A percentile compares a stretch with the other conserved stretches of the same genome.
These are phyloP conservation scores for rabbit (Oryctolagus cuniculus) DNA, from an alignment of 2,113 vertebrate genomes.

Conservation along the genomic window DNA sequence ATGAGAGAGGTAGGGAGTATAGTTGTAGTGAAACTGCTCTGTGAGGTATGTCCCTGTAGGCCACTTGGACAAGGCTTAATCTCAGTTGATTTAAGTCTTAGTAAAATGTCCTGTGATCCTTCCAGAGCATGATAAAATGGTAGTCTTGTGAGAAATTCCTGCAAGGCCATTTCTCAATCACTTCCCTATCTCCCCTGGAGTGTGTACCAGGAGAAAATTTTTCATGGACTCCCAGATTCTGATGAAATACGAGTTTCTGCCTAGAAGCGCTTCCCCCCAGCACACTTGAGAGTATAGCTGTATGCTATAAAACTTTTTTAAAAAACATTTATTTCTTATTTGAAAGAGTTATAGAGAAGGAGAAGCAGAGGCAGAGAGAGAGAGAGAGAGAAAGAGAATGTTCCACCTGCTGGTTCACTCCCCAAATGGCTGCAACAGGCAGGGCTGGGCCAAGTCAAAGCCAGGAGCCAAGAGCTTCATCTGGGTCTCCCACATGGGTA, in stretches of 20 bases:
- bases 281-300: neutral
- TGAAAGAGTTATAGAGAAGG: too few relatives aligned
- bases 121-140: neutral
- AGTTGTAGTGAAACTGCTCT: neutral
- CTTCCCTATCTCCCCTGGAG: neutral
- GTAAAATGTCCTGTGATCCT: neutral
- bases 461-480: too few relatives aligned
- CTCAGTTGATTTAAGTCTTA: neutral
- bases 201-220: neutral
- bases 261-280: neutral
- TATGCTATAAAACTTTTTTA: neutral
- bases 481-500: too few relatives aligned
- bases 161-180: neutral
- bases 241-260: neutral
- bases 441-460: too few relatives aligned
- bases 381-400: too few relatives aligned
- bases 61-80: neutral
- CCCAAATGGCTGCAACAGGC: too few relatives aligned
- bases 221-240: neutral
- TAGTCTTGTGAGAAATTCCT: neutral
- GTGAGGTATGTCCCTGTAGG: neutral
- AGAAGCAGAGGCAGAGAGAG: too few relatives aligned
- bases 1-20: neutral
- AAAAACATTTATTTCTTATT: too few relatives aligned
- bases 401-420: too few relatives aligned